These are phyloP conservation scores for Campoletis sonorensis DNA, from an alignment of 1,140 invertebrate genomes.

Conservation along the genomic window DNA sequence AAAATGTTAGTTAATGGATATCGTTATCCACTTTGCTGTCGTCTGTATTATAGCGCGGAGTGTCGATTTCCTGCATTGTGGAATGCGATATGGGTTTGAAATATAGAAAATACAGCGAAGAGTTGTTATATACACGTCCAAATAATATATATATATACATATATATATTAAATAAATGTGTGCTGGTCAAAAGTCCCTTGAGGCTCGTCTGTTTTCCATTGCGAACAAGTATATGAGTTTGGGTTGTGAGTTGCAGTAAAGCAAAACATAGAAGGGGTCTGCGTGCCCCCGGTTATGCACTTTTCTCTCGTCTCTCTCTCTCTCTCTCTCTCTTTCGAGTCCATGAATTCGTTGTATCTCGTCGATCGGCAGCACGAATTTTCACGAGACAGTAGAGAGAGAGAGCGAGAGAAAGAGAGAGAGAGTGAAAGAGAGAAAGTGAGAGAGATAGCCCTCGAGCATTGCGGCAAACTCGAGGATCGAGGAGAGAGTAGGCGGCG, in stretches of 20 bases:
- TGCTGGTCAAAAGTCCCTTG: slow-evolving; percentile 23
- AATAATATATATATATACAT: background rate
- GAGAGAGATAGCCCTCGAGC: slow-evolving; percentile 44
- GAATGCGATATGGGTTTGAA: background rate
- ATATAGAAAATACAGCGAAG: background rate
- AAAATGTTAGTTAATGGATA: background rate
- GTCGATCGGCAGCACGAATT: slow-evolving; percentile 61
- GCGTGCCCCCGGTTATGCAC: slow-evolving; percentile 38
- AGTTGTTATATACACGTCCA: background rate
- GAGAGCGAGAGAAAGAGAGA: slow-evolving; percentile 32
- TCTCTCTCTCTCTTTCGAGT: slow-evolving; percentile 30
- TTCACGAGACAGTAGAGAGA: slow-evolving; percentile 48
- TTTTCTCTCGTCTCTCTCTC: slow-evolving; percentile 43
- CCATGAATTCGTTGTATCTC: slow-evolving; percentile 46
- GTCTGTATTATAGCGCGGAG: background rate
- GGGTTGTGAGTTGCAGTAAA: slow-evolving; percentile 22
- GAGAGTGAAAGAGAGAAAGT: slow-evolving; percentile 31
- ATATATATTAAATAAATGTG: background rate
- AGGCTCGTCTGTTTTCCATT: slow-evolving; percentile 19
- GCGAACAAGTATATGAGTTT: slow-evolving; percentile 21
- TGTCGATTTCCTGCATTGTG: slow-evolving; percentile 11
- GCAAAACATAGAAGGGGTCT: background rate
- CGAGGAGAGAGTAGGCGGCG: slow-evolving; percentile 50
- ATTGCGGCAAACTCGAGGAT: slow-evolving; percentile 39
- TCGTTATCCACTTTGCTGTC: too few species aligned